A percentile compares a stretch with the other conserved stretches of the same genome.
Evolutionary conservation across 2,888 invertebrate genomes (phyloP).

Genomic region (Drosophila infuscata): DNA sequence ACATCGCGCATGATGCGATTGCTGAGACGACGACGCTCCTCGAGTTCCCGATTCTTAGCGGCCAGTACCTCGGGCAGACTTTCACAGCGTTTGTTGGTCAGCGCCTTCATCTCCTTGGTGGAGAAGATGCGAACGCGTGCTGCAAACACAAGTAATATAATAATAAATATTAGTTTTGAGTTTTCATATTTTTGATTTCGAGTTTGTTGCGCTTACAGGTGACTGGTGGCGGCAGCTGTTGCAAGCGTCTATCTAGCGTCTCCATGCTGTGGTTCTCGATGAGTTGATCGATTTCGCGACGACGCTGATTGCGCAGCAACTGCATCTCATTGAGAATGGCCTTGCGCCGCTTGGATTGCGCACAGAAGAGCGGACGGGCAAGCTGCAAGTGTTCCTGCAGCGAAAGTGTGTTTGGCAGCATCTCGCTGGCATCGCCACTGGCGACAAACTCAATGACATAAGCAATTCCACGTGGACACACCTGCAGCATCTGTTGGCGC

Average conservation of each 20-base stretch:
- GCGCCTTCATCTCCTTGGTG: slow-evolving; percentile 87
- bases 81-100: slow-evolving; percentile 88
- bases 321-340: slow-evolving; percentile 82
- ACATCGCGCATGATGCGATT: slow-evolving; percentile 91
- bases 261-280: slow-evolving; percentile 74
- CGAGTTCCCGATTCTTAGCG: slow-evolving; percentile 87
- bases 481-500: slow-evolving; percentile 64
- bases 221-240: slow-evolving; percentile 83
- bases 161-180: slow-evolving; percentile 29
- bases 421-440: slow-evolving; percentile 16
- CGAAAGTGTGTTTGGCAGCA: slow-evolving; percentile 74
- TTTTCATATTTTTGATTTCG: background rate
- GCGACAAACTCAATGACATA: slow-evolving; percentile 81
- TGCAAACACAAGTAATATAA: slow-evolving; percentile 51
- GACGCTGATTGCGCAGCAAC: slow-evolving; percentile 77
- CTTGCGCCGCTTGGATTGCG: slow-evolving; percentile 85
- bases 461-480: slow-evolving; percentile 81
- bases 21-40: slow-evolving; percentile 88
- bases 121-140: slow-evolving; percentile 86
- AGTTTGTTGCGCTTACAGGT: slow-evolving; percentile 73
- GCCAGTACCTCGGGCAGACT: slow-evolving; percentile 90
- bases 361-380: slow-evolving; percentile 90
- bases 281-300: slow-evolving; percentile 79
- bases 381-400: slow-evolving; percentile 89
- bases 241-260: slow-evolving; percentile 77